Evolutionary conservation across 2,113 vertebrate genomes (phyloP).

Genomic region (Tychaedon coryphoeus): DNA sequence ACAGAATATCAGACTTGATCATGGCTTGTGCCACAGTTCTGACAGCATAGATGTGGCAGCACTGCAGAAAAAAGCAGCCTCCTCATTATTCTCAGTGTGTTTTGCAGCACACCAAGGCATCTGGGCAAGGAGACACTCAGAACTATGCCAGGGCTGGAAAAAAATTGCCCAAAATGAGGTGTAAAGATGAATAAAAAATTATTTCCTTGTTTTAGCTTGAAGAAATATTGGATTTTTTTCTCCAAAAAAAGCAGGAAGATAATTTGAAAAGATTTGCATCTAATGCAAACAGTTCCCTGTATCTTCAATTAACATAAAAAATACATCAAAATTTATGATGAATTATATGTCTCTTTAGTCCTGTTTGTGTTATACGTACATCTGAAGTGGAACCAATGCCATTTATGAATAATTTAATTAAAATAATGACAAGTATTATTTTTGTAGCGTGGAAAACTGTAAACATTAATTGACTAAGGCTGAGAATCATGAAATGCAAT

Average conservation of each 20-base stretch:
- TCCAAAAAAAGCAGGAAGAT: background rate
- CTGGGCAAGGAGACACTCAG: background rate
- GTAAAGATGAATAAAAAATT: background rate
- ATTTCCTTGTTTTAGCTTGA: background rate
- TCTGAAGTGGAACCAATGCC: slow-evolving; percentile 61
- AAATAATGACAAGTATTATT: slow-evolving; percentile 33
- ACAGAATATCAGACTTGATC: background rate
- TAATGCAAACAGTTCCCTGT: background rate
- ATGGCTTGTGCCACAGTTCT: background rate
- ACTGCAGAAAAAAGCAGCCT: background rate
- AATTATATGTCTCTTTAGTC: background rate
- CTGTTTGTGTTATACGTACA: slow-evolving; percentile 1
- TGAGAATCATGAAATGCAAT: slow-evolving; percentile 29
- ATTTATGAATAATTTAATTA: slow-evolving; percentile 60
- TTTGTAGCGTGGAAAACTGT: slow-evolving; percentile 11
- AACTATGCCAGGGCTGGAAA: background rate
- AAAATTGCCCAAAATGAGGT: background rate
- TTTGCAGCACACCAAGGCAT: background rate
- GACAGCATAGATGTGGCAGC: background rate
- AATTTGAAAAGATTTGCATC: background rate
- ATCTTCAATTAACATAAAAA: slow-evolving; percentile 15
- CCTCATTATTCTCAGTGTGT: background rate
- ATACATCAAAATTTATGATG: background rate
- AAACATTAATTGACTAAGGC: slow-evolving; percentile 37
- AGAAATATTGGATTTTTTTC: background rate